These are phyloP conservation scores for Tragelaphus buxtoni DNA, from an alignment of 2,113 vertebrate species.

Conservation along the genomic window DNA sequence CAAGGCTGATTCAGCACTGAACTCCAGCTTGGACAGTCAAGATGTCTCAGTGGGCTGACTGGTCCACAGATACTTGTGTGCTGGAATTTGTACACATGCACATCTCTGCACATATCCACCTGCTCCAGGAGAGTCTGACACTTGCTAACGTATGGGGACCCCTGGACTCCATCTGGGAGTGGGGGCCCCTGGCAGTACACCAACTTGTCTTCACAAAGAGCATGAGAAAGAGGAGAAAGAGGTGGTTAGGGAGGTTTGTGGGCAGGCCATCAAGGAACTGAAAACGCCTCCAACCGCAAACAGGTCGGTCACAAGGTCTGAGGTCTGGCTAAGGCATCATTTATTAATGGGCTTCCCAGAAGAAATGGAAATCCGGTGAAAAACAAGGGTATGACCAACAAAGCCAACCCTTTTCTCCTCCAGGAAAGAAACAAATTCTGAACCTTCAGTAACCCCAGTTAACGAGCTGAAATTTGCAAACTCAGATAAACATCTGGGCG, in stretches of 20 bases:
- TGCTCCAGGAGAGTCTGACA: background rate
- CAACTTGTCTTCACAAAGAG: background rate
- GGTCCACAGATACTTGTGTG: background rate
- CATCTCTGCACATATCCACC: background rate
- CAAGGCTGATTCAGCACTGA: background rate
- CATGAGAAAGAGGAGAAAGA: background rate
- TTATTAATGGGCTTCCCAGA: slow-evolving; percentile 34
- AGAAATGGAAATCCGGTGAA: background rate
- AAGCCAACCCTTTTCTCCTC: background rate
- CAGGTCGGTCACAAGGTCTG: background rate
- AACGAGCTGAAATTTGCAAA: slow-evolving; percentile 5
- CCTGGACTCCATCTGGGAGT: background rate
- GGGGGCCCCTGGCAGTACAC: background rate
- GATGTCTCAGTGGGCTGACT: background rate
- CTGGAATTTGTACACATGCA: background rate
- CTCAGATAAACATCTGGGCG: background rate
- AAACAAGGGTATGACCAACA: background rate
- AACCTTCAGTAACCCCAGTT: background rate
- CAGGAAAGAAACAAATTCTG: background rate
- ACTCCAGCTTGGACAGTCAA: background rate
- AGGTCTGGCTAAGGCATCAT: background rate
- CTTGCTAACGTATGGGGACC: background rate
- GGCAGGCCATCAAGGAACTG: background rate
- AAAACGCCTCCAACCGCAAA: background rate
- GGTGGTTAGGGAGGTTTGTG: background rate